Percentiles rank a stretch among this genome's conserved stretches.
Conservation (phyloP, 2,797 vertebrate genomes). For the Ctenochaetus hawaiiensis region DNA sequence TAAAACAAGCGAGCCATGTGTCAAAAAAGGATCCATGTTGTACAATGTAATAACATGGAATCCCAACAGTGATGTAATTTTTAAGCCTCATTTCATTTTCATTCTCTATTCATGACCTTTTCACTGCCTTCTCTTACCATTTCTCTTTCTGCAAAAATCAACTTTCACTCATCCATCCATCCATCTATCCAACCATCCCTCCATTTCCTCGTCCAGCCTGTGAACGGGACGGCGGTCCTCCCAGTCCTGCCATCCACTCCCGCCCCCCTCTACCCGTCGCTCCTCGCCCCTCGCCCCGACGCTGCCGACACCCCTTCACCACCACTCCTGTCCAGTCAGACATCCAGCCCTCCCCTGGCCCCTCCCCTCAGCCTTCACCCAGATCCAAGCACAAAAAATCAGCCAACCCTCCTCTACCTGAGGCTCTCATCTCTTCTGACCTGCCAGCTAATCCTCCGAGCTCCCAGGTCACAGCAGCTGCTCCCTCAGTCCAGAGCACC, state of each 20-base stretch:
- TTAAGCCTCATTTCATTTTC: conserved; percentile 35
- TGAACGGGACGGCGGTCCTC: conserved; percentile 59
- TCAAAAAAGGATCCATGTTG: conserved; percentile 14
- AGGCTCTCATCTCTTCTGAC: conserved; percentile 27
- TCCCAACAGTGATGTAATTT: conserved; percentile 1
- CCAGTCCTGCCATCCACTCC: conserved; percentile 54
- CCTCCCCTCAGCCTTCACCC: conserved; percentile 79
- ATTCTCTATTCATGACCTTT: conserved; percentile 31
- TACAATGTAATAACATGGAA: conserved; percentile 11
- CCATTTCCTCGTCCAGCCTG: conserved; percentile 60
- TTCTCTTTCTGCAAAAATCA: conserved; percentile 25
- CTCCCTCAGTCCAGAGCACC: conserved; percentile 20
- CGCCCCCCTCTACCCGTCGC: conserved; percentile 78
- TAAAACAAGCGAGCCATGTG: conserved; percentile 21
- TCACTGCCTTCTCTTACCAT: conserved; percentile 39
- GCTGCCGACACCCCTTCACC: conserved; percentile 65
- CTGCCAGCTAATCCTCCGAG: conserved; percentile 21
- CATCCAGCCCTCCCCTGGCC: conserved; percentile 52
- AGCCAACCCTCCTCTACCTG: conserved; percentile 5
- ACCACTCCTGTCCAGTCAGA: conserved; percentile 58
- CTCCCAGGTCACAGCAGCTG: conserved; percentile 5
- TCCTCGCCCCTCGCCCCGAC: conserved; percentile 72
- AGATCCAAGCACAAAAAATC: conserved; percentile 68
- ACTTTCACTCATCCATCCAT: conserved; percentile 27
- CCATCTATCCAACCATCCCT: conserved; percentile 35